Evolutionary conservation across 2,113 vertebrate species (phyloP).

Genomic region (Loxodonta africana): DNA sequence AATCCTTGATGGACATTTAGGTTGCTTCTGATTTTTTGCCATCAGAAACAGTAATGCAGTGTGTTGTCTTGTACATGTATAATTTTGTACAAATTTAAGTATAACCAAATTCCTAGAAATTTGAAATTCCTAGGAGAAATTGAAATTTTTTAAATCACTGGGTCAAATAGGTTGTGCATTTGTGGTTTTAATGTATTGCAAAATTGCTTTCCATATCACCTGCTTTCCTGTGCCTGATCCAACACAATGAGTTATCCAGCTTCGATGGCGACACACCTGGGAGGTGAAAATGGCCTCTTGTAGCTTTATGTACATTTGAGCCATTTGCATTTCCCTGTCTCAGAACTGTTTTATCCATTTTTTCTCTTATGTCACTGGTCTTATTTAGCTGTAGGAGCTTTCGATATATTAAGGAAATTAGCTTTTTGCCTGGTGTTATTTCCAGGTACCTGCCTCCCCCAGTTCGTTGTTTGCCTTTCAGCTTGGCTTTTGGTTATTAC

Average conservation of each 20-base stretch:
- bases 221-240: neutral
- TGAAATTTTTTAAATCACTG: conserved; percentile 32
- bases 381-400: neutral
- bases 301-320: neutral
- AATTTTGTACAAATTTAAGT: neutral
- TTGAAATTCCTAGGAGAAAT: neutral
- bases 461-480: neutral
- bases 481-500: conserved; percentile 23
- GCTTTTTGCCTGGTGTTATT: neutral
- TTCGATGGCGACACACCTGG: neutral
- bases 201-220: neutral
- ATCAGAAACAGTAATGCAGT: neutral
- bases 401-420: conserved; percentile 1
- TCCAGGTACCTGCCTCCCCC: neutral
- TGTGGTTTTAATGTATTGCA: neutral
- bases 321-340: neutral
- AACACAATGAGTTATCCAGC: neutral
- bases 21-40: neutral
- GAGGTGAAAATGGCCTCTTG: neutral
- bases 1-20: neutral
- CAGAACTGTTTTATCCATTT: neutral
- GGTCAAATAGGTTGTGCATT: neutral
- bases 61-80: neutral
- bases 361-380: neutral
- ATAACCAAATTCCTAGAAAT: conserved; percentile 32